Evolutionary conservation across 2,888 invertebrate genomes (phyloP).

Genomic region (Leucania comma): DNA sequence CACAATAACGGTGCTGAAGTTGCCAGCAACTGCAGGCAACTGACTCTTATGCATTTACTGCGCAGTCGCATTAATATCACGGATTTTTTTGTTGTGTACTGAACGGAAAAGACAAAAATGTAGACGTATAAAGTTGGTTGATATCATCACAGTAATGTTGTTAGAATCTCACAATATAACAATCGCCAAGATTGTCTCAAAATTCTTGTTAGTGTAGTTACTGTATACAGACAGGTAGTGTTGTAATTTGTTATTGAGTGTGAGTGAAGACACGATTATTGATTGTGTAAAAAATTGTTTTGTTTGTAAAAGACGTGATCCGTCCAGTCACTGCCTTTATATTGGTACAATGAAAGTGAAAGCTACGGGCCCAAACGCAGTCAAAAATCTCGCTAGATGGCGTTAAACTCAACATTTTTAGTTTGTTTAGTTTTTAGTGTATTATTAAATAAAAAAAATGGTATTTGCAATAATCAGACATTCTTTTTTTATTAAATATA

Average conservation of each 20-base stretch:
- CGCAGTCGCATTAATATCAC: constrained; percentile 7
- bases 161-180: constrained; percentile 59
- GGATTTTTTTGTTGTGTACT: neutral
- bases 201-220: constrained; percentile 10
- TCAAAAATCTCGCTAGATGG: too few relatives aligned
- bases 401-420: too few relatives aligned
- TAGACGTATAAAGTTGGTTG: constrained; percentile 6
- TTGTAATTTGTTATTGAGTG: constrained; percentile 2
- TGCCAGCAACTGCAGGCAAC: constrained; percentile 15
- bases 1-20: constrained; percentile 31
- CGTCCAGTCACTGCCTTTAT: constrained; percentile 72
- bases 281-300: constrained; percentile 11
- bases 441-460: too few relatives aligned
- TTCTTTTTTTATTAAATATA: too few relatives aligned
- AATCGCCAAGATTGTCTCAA: constrained; percentile 15
- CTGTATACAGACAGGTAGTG: constrained; percentile 9
- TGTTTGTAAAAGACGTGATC: constrained; percentile 53
- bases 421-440: too few relatives aligned
- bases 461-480: too few relatives aligned
- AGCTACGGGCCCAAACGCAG: too few relatives aligned
- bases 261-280: constrained; percentile 14
- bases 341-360: constrained; percentile 12
- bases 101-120: constrained; percentile 10
- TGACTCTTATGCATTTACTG: constrained; percentile 47
- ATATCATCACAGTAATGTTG: constrained; percentile 53